Percentiles rank a stretch among this genome's conserved stretches.
These are phyloP conservation scores for Leptopilina boulardi DNA, from an alignment of 1,140 invertebrate genomes.

Conservation along the genomic window DNA sequence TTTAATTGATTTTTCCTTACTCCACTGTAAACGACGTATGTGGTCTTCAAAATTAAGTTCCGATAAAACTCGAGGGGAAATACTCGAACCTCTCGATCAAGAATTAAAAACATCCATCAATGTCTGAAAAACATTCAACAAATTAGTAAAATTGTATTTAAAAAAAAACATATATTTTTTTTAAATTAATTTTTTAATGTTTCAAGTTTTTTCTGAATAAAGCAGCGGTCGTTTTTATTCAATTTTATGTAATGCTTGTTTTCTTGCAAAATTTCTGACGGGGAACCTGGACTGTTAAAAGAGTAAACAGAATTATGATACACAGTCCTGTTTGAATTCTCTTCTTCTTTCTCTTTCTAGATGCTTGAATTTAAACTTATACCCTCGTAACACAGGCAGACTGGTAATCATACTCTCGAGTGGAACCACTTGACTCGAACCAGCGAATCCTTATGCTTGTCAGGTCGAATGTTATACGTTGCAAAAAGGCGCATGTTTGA, in stretches of 20 bases:
- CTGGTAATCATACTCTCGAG: constrained; percentile 61
- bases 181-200: not conserved
- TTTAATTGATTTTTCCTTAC: no score
- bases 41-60: constrained; percentile 50
- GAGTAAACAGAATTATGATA: constrained; percentile 25
- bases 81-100: constrained; percentile 53
- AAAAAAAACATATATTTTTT: not conserved
- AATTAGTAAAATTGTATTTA: not conserved
- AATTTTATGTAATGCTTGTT: constrained; percentile 24
- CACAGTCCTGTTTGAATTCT: constrained; percentile 25
- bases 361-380: constrained; percentile 57
- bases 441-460: constrained; percentile 61
- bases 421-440: constrained; percentile 58
- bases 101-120: constrained; percentile 35
- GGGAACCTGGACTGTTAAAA: constrained; percentile 25
- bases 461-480: constrained; percentile 63
- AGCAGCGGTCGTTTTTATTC: constrained; percentile 27
- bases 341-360: no score
- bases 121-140: not conserved
- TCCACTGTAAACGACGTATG: constrained; percentile 55
- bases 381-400: constrained; percentile 56
- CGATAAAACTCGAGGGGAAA: constrained; percentile 47
- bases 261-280: constrained; percentile 30
- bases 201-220: not conserved
- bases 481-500: constrained; percentile 57